Conservation (phyloP, 2,113 vertebrate genomes). For the rabbit (Oryctolagus cuniculus) region DNA sequence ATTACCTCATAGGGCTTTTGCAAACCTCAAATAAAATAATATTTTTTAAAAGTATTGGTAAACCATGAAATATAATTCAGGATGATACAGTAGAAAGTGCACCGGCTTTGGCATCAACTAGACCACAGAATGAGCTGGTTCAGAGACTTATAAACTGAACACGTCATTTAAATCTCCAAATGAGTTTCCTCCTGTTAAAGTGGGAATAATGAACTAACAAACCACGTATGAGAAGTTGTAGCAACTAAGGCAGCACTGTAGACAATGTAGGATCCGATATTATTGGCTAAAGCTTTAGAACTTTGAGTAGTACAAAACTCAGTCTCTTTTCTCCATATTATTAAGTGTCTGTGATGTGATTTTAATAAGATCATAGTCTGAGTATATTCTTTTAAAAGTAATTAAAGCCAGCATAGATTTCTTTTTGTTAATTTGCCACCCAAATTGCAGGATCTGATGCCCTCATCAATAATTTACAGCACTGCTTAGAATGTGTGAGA, state of each 20-base stretch:
- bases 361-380: slow-evolving; percentile 56
- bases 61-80: slow-evolving; percentile 57
- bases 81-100: slow-evolving; percentile 1
- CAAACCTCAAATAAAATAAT: slow-evolving; percentile 38
- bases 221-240: not conserved
- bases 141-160: not conserved
- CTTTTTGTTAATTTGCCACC: slow-evolving; percentile 53
- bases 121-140: not conserved
- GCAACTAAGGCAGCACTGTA: not conserved
- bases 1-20: slow-evolving; percentile 21
- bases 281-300: slow-evolving; percentile 15
- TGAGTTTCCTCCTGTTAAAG: not conserved
- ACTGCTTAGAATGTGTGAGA: slow-evolving; percentile 69
- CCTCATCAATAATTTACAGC: slow-evolving; percentile 77
- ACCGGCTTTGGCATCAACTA: not conserved
- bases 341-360: not conserved
- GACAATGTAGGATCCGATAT: not conserved
- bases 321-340: slow-evolving; percentile 18
- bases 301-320: not conserved
- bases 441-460: slow-evolving; percentile 9
- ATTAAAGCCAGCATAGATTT: slow-evolving; percentile 69
- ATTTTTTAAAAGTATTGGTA: slow-evolving; percentile 57
- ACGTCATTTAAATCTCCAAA: not conserved
- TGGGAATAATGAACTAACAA: not conserved
- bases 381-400: slow-evolving; percentile 64